These are phyloP conservation scores for Homarus gammarus DNA, from an alignment of 2,888 invertebrate genomes.

Conservation along the genomic window DNA sequence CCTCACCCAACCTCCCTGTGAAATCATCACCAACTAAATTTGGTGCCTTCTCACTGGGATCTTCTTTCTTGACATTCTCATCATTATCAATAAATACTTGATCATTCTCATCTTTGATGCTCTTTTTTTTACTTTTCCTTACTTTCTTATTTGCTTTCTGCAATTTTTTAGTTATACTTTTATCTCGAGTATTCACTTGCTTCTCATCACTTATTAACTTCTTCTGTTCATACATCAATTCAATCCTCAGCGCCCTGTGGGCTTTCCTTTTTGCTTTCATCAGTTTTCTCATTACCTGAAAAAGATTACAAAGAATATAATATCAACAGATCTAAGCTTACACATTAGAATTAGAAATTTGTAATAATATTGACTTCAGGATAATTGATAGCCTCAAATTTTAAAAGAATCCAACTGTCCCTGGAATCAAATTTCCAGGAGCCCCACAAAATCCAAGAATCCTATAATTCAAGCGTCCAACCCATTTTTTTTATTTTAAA, in stretches of 20 bases:
- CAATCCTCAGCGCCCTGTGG: constrained; percentile 47
- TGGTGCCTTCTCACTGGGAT: not conserved
- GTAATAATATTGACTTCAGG: no score
- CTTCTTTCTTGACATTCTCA: not conserved
- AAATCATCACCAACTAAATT: not conserved
- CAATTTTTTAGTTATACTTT: not conserved
- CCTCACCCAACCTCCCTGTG: not conserved
- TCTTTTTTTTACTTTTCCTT: not conserved
- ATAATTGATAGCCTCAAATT: no score
- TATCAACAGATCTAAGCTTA: not conserved
- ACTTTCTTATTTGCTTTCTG: not conserved
- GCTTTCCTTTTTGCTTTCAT: constrained; percentile 69
- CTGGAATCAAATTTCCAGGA: no score
- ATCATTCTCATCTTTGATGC: not conserved
- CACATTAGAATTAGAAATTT: not conserved
- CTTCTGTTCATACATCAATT: constrained; percentile 67
- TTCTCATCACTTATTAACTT: constrained; percentile 11
- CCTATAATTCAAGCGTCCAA: no score
- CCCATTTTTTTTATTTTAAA: no score
- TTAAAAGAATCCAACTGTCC: no score
- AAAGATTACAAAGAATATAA: not conserved
- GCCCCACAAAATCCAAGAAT: no score
- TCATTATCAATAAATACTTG: not conserved
- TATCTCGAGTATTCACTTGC: not conserved
- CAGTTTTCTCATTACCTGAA: constrained; percentile 63